Percentiles rank a stretch among this genome's conserved stretches.
These are phyloP conservation scores for Bos taurus DNA, from an alignment of 2,113 vertebrate species.

Conservation along the genomic window DNA sequence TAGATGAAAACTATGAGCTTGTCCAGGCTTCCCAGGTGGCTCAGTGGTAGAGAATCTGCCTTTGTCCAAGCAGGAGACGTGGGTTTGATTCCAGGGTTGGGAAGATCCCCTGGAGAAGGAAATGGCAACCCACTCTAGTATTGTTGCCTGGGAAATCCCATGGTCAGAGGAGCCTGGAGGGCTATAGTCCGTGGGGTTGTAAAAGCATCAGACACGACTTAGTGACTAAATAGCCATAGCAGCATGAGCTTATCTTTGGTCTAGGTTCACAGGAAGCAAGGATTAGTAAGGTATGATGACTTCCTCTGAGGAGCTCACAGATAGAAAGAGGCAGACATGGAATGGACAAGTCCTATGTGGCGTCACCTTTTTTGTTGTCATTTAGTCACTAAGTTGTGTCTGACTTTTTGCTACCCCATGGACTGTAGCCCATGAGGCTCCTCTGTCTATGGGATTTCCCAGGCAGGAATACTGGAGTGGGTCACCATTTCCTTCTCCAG, in stretches of 20 bases:
- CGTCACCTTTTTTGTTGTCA: neutral
- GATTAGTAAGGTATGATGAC: neutral
- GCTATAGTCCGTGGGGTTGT: accelerated
- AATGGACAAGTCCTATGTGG: neutral
- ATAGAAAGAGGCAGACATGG: neutral
- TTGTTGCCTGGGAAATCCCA: neutral
- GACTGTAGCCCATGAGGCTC: neutral
- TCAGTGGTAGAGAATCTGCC: neutral
- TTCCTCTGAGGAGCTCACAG: neutral
- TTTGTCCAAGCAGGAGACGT: neutral
- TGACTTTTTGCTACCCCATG: neutral
- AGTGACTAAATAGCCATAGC: neutral
- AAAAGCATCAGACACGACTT: neutral
- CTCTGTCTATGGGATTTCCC: neutral
- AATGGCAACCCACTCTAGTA: neutral
- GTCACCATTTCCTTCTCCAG: neutral
- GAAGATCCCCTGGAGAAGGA: neutral
- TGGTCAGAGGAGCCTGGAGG: neutral
- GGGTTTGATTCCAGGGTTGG: neutral
- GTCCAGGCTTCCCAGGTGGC: neutral
- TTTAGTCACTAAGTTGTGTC: neutral
- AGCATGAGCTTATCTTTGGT: neutral
- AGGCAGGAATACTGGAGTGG: neutral
- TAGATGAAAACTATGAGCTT: neutral
- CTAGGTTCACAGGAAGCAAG: neutral